These are phyloP conservation scores for Alces alces DNA, from an alignment of 2,113 vertebrate species.

Conservation along the genomic window DNA sequence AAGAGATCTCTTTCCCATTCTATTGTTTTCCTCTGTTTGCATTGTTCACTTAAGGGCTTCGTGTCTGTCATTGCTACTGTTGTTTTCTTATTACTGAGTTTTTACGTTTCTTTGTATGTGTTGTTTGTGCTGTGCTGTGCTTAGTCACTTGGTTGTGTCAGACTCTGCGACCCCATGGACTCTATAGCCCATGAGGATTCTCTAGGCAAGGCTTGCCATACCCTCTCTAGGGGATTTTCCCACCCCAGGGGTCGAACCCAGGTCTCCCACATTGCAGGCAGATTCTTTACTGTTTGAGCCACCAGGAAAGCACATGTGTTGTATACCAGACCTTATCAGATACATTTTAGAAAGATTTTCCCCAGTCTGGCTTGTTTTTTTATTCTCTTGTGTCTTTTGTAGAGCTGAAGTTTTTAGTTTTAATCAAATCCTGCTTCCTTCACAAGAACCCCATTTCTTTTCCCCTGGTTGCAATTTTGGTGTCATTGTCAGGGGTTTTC, in stretches of 20 bases:
- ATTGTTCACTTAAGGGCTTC: neutral
- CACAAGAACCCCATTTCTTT: neutral
- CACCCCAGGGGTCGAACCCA: neutral
- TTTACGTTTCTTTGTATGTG: neutral
- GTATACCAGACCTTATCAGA: neutral
- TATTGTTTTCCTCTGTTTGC: neutral
- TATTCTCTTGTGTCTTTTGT: neutral
- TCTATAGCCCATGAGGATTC: neutral
- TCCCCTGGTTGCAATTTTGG: neutral
- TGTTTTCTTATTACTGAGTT: neutral
- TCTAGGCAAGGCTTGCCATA: neutral
- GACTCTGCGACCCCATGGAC: neutral
- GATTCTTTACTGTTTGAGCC: neutral
- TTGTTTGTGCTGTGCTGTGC: neutral
- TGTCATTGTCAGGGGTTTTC: neutral
- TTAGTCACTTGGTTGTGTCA: neutral
- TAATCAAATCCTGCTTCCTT: neutral
- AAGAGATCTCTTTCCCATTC: neutral
- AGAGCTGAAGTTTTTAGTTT: constrained; percentile 2
- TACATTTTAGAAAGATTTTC: neutral
- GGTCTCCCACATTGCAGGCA: neutral
- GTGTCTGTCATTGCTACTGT: neutral
- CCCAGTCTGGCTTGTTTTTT: neutral
- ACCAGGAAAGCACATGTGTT: neutral
- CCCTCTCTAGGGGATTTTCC: neutral